These are phyloP conservation scores for Melanotaenia pygmaea DNA, from an alignment of 2,797 vertebrate genomes.

Conservation along the genomic window DNA sequence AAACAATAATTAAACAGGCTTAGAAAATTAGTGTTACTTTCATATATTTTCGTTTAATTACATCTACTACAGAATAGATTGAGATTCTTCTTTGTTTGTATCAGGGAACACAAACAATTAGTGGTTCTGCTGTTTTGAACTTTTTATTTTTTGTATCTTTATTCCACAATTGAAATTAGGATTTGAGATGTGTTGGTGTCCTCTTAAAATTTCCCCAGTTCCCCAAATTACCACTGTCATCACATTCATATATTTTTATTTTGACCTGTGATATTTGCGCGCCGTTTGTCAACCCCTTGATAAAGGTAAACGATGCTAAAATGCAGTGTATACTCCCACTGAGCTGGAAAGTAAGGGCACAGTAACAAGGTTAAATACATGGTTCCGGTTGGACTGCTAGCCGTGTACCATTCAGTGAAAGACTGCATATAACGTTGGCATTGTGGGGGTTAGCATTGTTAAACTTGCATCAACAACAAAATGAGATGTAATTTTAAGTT, in stretches of 20 bases:
- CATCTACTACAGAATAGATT: slow-evolving; percentile 1
- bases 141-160: not conserved
- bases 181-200: not conserved
- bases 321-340: not conserved
- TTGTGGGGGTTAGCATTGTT: not conserved
- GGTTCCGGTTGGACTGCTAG: no score
- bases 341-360: not conserved
- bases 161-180: not conserved
- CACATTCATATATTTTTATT: not conserved
- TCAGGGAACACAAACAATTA: not conserved
- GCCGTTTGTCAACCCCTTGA: not conserved
- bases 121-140: not conserved
- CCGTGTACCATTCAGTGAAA: not conserved
- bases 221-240: not conserved
- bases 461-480: no score
- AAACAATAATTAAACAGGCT: not conserved
- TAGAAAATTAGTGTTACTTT: not conserved
- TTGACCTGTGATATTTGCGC: not conserved
- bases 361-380: no score
- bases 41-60: not conserved
- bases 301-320: not conserved
- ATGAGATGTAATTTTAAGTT: not conserved
- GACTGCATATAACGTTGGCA: not conserved
- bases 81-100: not conserved
- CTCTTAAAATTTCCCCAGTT: no score